phyloP scores from a whole-genome alignment of 2,888 invertebrate species.

The Nemurella pictetii region DNA sequence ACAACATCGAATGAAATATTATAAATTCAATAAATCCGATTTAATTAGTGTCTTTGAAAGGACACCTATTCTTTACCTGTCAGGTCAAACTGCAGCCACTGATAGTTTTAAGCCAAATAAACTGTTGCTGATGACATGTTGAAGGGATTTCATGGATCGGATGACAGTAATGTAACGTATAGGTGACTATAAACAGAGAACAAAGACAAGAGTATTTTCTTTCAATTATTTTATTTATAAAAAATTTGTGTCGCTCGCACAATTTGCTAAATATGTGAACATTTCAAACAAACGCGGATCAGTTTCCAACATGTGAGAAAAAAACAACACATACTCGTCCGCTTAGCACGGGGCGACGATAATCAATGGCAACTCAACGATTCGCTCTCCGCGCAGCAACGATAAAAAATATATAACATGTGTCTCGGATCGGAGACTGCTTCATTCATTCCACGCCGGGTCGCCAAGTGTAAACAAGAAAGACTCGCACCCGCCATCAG shows the following conservation, averaged over 20 bases:
- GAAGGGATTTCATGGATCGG: too few relatives aligned
- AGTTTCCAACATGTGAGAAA: neutral
- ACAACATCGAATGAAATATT: too few relatives aligned
- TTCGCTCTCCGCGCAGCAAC: neutral
- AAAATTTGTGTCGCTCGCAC: conserved; percentile 1
- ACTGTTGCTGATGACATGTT: too few relatives aligned
- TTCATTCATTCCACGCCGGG: neutral
- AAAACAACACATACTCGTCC: neutral
- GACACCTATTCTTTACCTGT: too few relatives aligned
- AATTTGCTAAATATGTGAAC: neutral
- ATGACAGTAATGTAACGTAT: too few relatives aligned
- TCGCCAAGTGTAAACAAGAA: neutral
- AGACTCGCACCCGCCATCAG: neutral
- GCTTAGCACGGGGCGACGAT: neutral
- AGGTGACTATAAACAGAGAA: neutral
- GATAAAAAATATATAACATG: conserved; percentile 31
- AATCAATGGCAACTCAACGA: neutral
- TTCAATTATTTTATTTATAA: conserved; percentile 22
- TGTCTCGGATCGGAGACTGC: neutral
- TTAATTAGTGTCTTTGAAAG: too few relatives aligned
- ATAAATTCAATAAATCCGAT: too few relatives aligned
- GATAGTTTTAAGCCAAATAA: too few relatives aligned
- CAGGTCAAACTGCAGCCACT: too few relatives aligned
- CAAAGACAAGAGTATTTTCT: neutral
- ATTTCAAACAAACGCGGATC: neutral